These are phyloP conservation scores for Alviniconcha strummeri DNA, from an alignment of 2,888 invertebrate genomes.

Conservation along the genomic window DNA sequence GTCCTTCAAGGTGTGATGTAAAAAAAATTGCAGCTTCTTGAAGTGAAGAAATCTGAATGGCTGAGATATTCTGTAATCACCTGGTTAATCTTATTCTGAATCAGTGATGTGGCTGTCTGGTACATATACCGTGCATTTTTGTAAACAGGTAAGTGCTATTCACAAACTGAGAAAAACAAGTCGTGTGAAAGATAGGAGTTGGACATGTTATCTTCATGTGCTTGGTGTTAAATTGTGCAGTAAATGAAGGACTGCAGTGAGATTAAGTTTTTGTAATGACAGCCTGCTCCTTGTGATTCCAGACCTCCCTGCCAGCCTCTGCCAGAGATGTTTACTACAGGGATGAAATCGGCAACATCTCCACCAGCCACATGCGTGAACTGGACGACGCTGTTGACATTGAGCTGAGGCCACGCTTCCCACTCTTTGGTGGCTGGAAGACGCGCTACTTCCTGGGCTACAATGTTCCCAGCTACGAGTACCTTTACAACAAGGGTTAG, in stretches of 20 bases:
- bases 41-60: neutral
- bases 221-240: no score
- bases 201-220: no score
- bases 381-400: slow-evolving; percentile 95
- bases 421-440: slow-evolving; percentile 99
- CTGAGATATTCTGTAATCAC: neutral
- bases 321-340: slow-evolving; percentile 97
- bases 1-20: slow-evolving; percentile 84
- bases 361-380: slow-evolving; percentile 93
- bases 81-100: neutral
- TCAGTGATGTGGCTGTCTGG: neutral
- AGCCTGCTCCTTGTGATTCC: slow-evolving; percentile 38
- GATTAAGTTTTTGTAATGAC: no score
- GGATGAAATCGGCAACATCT: slow-evolving; percentile 98
- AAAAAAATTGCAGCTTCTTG: neutral
- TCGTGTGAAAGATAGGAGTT: no score
- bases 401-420: slow-evolving; percentile 96
- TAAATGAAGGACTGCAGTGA: no score
- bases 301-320: slow-evolving; percentile 83
- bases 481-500: slow-evolving; percentile 85
- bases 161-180: no score
- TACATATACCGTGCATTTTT: neutral
- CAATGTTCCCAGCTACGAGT: slow-evolving; percentile 97
- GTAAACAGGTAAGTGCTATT: neutral
- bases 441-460: slow-evolving; percentile 97